phyloP scores from a whole-genome alignment of 2,888 invertebrate species.

The Scaptomyza tumidula region DNA sequence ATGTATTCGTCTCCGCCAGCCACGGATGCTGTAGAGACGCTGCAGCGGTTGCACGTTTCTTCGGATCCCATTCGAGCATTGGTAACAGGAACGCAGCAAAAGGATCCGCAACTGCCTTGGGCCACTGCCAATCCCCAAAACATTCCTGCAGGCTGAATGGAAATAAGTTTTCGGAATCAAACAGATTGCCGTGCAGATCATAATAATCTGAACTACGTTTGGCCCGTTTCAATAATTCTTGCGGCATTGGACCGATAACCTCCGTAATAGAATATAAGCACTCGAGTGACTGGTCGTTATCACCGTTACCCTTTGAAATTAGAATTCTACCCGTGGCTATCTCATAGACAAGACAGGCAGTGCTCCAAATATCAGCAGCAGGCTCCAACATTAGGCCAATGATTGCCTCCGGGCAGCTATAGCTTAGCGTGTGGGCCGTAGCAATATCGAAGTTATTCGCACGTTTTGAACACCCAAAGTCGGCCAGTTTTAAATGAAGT shows the following conservation, averaged over 20 bases:
- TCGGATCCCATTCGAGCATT: constrained; percentile 97
- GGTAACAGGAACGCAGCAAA: constrained; percentile 97
- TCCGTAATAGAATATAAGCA: background rate
- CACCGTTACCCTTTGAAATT: constrained; percentile 98
- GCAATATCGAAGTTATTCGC: constrained; percentile 89
- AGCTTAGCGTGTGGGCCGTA: constrained; percentile 95
- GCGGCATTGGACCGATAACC: background rate
- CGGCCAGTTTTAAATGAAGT: constrained; percentile 97
- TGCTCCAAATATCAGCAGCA: constrained; percentile 99
- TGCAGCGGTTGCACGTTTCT: constrained; percentile 95
- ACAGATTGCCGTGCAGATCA: background rate
- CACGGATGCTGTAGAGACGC: constrained; percentile 97
- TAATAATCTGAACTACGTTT: background rate
- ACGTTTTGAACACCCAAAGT: constrained; percentile 99
- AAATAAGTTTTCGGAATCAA: background rate
- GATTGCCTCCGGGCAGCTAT: constrained; percentile 97
- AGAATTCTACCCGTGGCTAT: constrained; percentile 98
- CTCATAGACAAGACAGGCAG: constrained; percentile 99
- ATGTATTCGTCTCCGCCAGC: constrained; percentile 85
- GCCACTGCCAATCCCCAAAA: constrained; percentile 94
- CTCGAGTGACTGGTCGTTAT: constrained; percentile 86
- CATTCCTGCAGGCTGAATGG: constrained; percentile 89
- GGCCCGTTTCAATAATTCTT: background rate
- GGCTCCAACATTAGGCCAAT: constrained; percentile 97
- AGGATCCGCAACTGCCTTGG: constrained; percentile 92